Conservation (phyloP, 2,888 invertebrate species). For the Stenodera caucasica region DNA sequence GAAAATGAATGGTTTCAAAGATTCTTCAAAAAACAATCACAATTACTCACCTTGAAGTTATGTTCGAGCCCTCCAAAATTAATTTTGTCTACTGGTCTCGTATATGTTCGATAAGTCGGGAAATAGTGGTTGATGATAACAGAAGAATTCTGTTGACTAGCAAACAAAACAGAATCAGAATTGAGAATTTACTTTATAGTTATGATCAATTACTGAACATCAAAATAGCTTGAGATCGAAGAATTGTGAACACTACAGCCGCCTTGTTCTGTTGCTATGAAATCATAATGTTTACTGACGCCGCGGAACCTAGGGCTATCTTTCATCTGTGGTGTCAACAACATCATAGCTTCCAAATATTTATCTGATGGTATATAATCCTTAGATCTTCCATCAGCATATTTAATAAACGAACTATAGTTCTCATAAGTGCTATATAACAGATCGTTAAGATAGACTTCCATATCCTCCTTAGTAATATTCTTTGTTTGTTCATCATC, state of each 20-base stretch:
- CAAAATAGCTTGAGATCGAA: conserved; percentile 10
- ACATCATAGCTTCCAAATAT: conserved; percentile 10
- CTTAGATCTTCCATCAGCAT: conserved; percentile 14
- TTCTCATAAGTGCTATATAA: conserved; percentile 15
- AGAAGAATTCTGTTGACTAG: neutral
- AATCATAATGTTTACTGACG: neutral
- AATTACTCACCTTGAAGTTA: neutral
- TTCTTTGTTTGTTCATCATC: neutral
- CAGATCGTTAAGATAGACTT: conserved; percentile 14
- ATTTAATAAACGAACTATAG: conserved; percentile 16
- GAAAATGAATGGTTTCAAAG: conserved; percentile 22
- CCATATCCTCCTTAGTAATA: neutral
- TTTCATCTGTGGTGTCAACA: neutral
- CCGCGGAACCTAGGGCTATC: neutral
- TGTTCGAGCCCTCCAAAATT: neutral
- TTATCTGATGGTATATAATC: conserved; percentile 15
- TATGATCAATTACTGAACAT: conserved; percentile 12
- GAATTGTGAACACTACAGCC: conserved; percentile 14
- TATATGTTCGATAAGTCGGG: neutral
- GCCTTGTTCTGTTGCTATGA: conserved; percentile 18
- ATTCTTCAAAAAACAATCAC: neutral
- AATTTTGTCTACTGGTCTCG: neutral
- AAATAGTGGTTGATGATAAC: neutral
- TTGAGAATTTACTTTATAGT: neutral
- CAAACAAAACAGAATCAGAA: neutral